Conservation (phyloP, 2,113 vertebrate species). For the Zeus faber region DNA sequence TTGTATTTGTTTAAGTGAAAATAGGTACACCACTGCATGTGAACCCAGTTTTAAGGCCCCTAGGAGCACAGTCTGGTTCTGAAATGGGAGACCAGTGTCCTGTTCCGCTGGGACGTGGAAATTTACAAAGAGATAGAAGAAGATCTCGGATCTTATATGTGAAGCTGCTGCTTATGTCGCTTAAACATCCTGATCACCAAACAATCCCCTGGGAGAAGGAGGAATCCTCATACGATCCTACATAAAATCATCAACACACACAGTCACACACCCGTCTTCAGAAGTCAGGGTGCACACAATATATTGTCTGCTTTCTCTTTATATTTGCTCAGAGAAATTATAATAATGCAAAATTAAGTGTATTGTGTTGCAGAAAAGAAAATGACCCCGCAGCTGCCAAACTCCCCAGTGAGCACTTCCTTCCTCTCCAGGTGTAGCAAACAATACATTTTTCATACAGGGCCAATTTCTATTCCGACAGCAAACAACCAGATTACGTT, state of each 20-base stretch:
- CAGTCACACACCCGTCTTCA: neutral
- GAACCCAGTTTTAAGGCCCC: too few species aligned
- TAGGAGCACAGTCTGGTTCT: too few species aligned
- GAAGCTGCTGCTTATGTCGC: too few species aligned
- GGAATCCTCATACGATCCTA: too few species aligned
- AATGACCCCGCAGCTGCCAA: conserved; percentile 31
- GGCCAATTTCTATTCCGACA: neutral
- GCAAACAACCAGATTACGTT: neutral
- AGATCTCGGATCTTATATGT: too few species aligned
- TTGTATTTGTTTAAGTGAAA: too few species aligned
- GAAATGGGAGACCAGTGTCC: too few species aligned
- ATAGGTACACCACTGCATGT: too few species aligned
- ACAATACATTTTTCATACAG: conserved; percentile 41
- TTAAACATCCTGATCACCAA: too few species aligned
- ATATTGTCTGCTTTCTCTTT: conserved; percentile 2
- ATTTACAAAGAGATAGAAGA: too few species aligned
- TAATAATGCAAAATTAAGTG: conserved; percentile 17
- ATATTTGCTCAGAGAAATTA: conserved; percentile 5
- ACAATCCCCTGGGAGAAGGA: too few species aligned
- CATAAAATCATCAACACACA: neutral
- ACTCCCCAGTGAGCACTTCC: conserved; percentile 27
- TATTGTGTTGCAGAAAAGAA: conserved; percentile 1
- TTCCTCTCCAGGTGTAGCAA: conserved; percentile 31
- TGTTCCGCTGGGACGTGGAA: too few species aligned
- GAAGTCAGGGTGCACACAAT: conserved; percentile 1